Evolutionary conservation across 2,888 invertebrate species (phyloP).

Genomic region (Drosophila suboccidentalis): DNA sequence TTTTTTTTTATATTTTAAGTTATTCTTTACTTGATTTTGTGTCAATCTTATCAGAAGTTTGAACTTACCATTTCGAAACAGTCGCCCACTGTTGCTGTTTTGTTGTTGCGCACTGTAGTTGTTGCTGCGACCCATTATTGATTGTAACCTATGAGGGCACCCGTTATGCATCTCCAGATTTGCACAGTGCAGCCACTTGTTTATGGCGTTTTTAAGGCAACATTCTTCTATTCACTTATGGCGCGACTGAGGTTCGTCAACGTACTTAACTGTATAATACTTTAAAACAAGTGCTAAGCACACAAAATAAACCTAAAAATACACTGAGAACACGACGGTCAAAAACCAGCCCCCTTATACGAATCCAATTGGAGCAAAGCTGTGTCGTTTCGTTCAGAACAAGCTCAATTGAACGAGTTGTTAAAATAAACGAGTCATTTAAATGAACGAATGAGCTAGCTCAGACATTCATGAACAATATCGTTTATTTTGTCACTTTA

Average conservation of each 20-base stretch:
- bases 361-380: conserved; percentile 20
- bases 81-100: conserved; percentile 31
- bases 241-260: conserved; percentile 10
- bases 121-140: conserved; percentile 55
- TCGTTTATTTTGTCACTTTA: too few species aligned
- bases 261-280: conserved; percentile 9
- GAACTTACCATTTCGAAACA: conserved; percentile 58
- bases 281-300: conserved; percentile 16
- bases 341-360: conserved; percentile 24
- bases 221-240: conserved; percentile 31
- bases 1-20: background rate
- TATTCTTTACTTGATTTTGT: conserved; percentile 7
- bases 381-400: background rate
- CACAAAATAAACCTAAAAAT: conserved; percentile 38
- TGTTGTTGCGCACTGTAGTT: conserved; percentile 37
- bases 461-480: too few species aligned
- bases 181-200: conserved; percentile 20
- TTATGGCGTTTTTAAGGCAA: conserved; percentile 10
- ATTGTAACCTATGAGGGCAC: conserved; percentile 19
- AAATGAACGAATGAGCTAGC: too few species aligned
- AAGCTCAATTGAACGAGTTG: too few species aligned
- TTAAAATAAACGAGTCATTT: too few species aligned
- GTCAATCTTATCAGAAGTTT: conserved; percentile 33
- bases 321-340: conserved; percentile 30
- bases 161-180: conserved; percentile 33